Percentiles rank a stretch among this genome's conserved stretches.
These are phyloP conservation scores for Eutrigla gurnardus DNA, from an alignment of 2,797 vertebrate species.

Conservation along the genomic window DNA sequence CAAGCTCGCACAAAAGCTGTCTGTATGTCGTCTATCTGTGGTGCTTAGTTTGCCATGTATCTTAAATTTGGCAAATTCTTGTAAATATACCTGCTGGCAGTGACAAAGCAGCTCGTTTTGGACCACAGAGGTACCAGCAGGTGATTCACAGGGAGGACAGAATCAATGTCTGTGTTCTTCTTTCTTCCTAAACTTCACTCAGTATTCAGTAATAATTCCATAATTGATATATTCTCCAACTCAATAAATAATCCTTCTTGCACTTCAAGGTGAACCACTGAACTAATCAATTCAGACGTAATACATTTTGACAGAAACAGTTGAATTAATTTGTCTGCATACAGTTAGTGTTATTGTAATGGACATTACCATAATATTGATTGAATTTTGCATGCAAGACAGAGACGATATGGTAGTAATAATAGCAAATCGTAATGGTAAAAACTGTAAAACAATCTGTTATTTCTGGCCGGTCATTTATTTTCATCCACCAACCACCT, in stretches of 20 bases:
- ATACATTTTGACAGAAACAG: neutral
- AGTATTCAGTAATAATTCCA: neutral
- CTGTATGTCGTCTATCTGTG: neutral
- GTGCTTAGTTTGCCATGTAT: neutral
- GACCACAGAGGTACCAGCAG: constrained; percentile 1
- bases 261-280: neutral
- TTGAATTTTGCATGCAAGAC: neutral
- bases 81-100: neutral
- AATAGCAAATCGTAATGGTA: neutral
- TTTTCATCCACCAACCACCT: neutral
- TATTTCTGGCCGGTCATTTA: neutral
- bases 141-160: neutral
- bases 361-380: neutral
- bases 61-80: neutral
- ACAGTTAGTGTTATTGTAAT: neutral
- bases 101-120: neutral
- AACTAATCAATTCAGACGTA: too few relatives aligned
- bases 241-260: neutral
- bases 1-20: neutral
- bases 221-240: neutral
- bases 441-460: neutral
- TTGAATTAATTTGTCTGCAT: neutral
- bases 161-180: neutral
- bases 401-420: neutral
- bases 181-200: neutral